A percentile compares a stretch with the other conserved stretches of the same genome.
These are phyloP conservation scores for Gymnoscelis rufifasciata DNA, from an alignment of 2,888 invertebrate genomes.

Conservation along the genomic window DNA sequence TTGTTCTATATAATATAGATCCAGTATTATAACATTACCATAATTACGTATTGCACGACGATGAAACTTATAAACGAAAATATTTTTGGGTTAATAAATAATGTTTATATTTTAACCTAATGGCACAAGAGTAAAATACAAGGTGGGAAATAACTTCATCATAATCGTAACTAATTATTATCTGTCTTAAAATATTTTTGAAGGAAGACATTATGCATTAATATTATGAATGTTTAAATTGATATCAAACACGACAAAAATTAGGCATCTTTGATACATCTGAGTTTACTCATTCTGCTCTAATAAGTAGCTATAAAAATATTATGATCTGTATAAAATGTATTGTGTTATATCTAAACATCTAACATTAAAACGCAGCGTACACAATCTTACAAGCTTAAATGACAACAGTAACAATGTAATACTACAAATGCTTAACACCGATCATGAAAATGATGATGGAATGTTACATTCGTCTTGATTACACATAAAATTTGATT, in stretches of 20 bases:
- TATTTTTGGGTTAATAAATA: slow-evolving; percentile 1
- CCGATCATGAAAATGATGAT: slow-evolving; percentile 7
- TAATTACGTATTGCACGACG: slow-evolving; percentile 14
- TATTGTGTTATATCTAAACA: slow-evolving; percentile 2
- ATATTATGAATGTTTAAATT: slow-evolving; percentile 13
- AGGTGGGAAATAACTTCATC: slow-evolving; percentile 49
- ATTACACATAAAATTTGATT: background rate
- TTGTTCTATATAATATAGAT: too few relatives aligned
- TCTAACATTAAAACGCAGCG: slow-evolving; percentile 7
- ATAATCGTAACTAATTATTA: slow-evolving; percentile 5
- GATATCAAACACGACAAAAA: background rate
- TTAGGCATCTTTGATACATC: slow-evolving; percentile 7
- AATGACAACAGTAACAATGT: slow-evolving; percentile 5
- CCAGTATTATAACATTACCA: slow-evolving; percentile 3
- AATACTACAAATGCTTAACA: slow-evolving; percentile 4
- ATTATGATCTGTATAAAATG: slow-evolving; percentile 1
- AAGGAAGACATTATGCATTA: slow-evolving; percentile 48
- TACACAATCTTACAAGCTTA: slow-evolving; percentile 9
- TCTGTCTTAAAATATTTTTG: slow-evolving; percentile 26
- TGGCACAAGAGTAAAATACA: slow-evolving; percentile 51
- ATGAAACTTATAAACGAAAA: background rate
- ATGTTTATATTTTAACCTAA: slow-evolving; percentile 26
- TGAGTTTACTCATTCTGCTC: background rate
- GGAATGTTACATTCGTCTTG: slow-evolving; percentile 12
- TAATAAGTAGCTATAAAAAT: slow-evolving; percentile 4